These are phyloP conservation scores for Archilochus colubris DNA, from an alignment of 2,113 vertebrate genomes.

Conservation along the genomic window DNA sequence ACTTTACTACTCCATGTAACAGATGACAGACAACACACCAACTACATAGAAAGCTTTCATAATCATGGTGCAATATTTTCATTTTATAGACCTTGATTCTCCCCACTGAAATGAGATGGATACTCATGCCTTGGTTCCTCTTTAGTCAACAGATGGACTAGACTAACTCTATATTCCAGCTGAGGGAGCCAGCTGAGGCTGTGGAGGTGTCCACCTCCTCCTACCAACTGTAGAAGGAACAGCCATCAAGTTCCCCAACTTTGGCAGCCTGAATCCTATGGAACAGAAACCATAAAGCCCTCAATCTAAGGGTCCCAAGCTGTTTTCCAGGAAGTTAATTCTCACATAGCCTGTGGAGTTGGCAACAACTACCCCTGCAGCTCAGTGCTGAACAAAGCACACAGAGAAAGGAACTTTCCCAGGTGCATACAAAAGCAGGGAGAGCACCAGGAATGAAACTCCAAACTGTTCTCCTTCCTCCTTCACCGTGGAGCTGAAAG, in stretches of 20 bases:
- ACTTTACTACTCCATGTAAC: neutral
- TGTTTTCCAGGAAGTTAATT: neutral
- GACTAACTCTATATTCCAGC: neutral
- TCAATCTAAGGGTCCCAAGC: neutral
- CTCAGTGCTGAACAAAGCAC: neutral
- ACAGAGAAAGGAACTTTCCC: neutral
- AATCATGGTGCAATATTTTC: neutral
- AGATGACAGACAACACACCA: neutral
- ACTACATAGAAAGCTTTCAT: neutral
- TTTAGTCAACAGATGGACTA: neutral
- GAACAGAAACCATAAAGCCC: neutral
- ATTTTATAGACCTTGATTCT: neutral
- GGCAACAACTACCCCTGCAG: neutral
- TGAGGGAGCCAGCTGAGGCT: neutral
- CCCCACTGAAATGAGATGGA: neutral
- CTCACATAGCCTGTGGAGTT: neutral
- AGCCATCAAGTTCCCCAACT: neutral
- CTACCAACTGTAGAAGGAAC: neutral
- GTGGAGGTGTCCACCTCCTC: neutral
- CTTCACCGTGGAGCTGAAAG: accelerated
- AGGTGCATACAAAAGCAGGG: accelerated
- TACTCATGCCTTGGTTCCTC: neutral
- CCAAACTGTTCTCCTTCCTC: neutral
- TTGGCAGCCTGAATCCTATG: accelerated
- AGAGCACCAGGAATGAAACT: neutral